phyloP scores from a whole-genome alignment of 1,140 invertebrate genomes.

The Thrips palmi region DNA sequence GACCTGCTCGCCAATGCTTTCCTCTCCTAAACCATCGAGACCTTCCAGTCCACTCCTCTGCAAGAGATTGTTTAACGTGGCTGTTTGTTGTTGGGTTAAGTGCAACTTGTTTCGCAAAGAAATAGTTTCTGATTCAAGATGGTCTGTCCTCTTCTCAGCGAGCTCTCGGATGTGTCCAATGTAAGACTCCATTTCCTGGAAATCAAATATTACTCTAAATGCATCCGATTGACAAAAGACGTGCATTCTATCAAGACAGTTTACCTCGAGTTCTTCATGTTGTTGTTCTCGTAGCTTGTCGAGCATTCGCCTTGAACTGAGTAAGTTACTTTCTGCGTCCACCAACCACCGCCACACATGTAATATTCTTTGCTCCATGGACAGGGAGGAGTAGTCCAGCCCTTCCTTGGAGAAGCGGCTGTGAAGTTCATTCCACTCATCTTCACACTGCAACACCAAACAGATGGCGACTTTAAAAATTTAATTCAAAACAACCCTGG shows the following conservation, averaged over 20 bases:
- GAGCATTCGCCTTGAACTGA: constrained; percentile 21
- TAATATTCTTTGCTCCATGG: constrained; percentile 19
- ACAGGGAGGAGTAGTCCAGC: constrained; percentile 18
- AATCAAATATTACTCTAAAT: constrained; percentile 2
- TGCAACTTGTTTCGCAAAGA: constrained; percentile 16
- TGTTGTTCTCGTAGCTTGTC: constrained; percentile 23
- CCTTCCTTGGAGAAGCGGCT: constrained; percentile 21
- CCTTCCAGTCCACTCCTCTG: constrained; percentile 15
- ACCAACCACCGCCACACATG: constrained; percentile 24
- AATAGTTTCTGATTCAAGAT: constrained; percentile 19
- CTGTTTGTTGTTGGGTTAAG: constrained; percentile 15
- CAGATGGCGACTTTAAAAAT: no score
- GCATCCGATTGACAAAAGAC: constrained; percentile 3
- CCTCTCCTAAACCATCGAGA: constrained; percentile 14
- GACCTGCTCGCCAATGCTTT: constrained; percentile 17
- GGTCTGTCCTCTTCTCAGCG: constrained; percentile 20
- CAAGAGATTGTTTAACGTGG: constrained; percentile 15
- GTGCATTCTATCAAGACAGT: not conserved
- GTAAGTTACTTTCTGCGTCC: constrained; percentile 23
- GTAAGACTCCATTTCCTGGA: constrained; percentile 23
- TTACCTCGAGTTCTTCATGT: constrained; percentile 22
- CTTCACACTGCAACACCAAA: constrained; percentile 16
- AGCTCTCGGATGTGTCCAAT: constrained; percentile 20
- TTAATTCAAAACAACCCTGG: no score
- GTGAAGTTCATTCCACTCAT: constrained; percentile 21